Base-by-base conservation (phyloP, 2,797 vertebrate species). In the Myoxocephalus aenaeus region DNA sequence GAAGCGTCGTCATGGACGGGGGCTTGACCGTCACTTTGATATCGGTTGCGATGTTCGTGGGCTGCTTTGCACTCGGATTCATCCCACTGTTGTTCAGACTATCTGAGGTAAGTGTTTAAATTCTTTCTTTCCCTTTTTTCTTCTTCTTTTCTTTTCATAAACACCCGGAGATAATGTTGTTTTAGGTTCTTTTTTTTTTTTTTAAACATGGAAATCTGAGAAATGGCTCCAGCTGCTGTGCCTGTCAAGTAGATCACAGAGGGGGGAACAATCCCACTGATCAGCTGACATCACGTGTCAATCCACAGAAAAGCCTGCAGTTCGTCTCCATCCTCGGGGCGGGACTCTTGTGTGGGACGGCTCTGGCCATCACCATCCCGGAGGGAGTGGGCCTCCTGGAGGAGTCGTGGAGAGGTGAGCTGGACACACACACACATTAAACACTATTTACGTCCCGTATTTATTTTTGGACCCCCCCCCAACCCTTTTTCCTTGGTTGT, bases 11-110 rank as follows among this genome's bases (percentile, higher is more conserved):
- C 78, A 96, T 96, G 96, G 95, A 96, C 75, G 96, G 93, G 2
- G 94, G 92, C 0, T 8, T 94, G 42, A 88, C 84, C 40, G 86
- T 96, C 54, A 87, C 95, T 81, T 83, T 94, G 5, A 87, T 96
- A 32, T 96, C 95, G 12, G 84, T 91, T 4, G 94, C 91, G 25
- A 96, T 96, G 96, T 96, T 96, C 83, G 22, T 94, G 7, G 96
- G 96, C 7, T 95, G 93, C 75, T 95, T 95, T 71, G 2, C 95
- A 0, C 88, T 96, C 1, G 96, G 96, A 65, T 89, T 96, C 69
- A 92, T 96, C 61, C 96, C 96, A 1, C 87, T 96, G 17, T 72
- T 94, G 65, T 87, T 95, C 72, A 91, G 68, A 75, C 93, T 96
- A 29, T 95, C 95, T 3, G 93, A 95, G 94, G 96, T 96, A 87